phyloP scores from a whole-genome alignment of 2,113 vertebrate species.

The Syrmaticus mikado region DNA sequence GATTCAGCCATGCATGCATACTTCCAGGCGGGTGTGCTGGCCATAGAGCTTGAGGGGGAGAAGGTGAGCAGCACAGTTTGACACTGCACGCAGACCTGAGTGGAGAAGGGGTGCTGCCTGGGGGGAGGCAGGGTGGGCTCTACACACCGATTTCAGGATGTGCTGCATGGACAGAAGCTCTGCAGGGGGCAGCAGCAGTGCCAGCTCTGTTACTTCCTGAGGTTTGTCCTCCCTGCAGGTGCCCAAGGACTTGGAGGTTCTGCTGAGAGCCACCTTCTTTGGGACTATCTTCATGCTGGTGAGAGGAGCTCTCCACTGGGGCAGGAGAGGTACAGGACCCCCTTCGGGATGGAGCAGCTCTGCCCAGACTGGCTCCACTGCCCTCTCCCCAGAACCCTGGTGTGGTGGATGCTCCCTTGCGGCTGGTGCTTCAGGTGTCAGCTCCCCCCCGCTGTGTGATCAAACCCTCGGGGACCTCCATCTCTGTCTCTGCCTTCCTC shows the following conservation, averaged over 20 bases:
- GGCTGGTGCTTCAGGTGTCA: slow-evolving; percentile 82
- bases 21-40: slow-evolving; percentile 84
- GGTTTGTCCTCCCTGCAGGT: slow-evolving; percentile 77
- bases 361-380: background rate
- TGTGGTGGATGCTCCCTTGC: slow-evolving; percentile 85
- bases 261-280: slow-evolving; percentile 93
- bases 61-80: slow-evolving; percentile 68
- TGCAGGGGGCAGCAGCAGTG: background rate
- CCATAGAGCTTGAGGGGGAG: slow-evolving; percentile 82
- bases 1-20: slow-evolving; percentile 92
- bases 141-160: background rate
- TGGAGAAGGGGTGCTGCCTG: background rate
- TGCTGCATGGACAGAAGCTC: background rate
- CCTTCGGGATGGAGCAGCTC: background rate
- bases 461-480: slow-evolving; percentile 85
- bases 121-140: background rate
- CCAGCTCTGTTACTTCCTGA: fast-evolving
- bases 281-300: slow-evolving; percentile 90
- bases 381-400: slow-evolving; percentile 76
- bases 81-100: fast-evolving
- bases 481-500: slow-evolving; percentile 84
- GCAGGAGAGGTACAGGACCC: fast-evolving
- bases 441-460: slow-evolving; percentile 85
- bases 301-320: background rate
- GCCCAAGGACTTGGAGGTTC: slow-evolving; percentile 89